phyloP scores from a whole-genome alignment of 2,888 invertebrate genomes.

The Macrostomum cliftonense region DNA sequence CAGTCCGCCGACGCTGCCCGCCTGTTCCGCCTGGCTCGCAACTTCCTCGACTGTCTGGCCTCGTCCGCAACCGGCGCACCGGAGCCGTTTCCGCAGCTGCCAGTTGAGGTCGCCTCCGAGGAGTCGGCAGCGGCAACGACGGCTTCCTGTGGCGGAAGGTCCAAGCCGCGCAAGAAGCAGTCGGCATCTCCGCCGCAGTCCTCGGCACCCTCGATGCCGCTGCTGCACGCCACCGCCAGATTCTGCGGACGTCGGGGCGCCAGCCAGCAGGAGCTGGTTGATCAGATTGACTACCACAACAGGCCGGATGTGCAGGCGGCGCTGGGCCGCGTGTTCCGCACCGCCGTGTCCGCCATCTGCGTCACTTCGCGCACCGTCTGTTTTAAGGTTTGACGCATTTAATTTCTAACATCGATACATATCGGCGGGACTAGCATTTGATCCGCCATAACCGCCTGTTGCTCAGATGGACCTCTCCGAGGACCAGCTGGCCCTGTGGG shows the following conservation, averaged over 20 bases:
- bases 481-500: slow-evolving; percentile 22
- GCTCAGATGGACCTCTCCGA: slow-evolving; percentile 19
- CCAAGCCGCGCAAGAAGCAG: too few relatives aligned
- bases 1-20: slow-evolving; percentile 15
- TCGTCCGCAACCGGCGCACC: background rate
- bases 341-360: slow-evolving; percentile 24
- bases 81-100: background rate
- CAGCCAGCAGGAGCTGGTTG: slow-evolving; percentile 12
- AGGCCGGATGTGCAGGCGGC: slow-evolving; percentile 16
- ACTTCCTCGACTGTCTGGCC: slow-evolving; percentile 12
- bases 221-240: slow-evolving; percentile 28
- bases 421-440: too few relatives aligned
- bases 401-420: too few relatives aligned
- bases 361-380: slow-evolving; percentile 27
- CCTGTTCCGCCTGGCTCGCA: slow-evolving; percentile 14
- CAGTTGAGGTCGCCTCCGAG: background rate
- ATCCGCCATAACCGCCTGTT: too few relatives aligned
- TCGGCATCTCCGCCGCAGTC: background rate
- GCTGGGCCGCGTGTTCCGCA: slow-evolving; percentile 18
- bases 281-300: slow-evolving; percentile 16
- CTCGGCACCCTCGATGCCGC: background rate
- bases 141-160: too few relatives aligned
- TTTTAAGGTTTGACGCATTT: slow-evolving; percentile 16
- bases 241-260: slow-evolving; percentile 19
- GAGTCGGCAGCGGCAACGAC: too few relatives aligned